Evolutionary conservation across 2,888 invertebrate species (phyloP).

Genomic region (Athrips mouffetella): DNA sequence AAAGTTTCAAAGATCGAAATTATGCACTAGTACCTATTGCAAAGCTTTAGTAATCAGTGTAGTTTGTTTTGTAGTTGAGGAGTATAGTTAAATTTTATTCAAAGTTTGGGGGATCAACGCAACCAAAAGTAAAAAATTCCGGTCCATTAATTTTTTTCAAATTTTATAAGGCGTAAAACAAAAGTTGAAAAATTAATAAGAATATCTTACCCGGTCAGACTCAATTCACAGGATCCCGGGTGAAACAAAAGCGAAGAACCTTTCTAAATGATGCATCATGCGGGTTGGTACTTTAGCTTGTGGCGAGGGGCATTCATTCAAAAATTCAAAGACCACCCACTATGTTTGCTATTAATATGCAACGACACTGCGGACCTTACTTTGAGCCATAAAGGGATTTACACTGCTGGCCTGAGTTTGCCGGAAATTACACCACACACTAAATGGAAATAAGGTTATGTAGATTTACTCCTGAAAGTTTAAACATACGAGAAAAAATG

Average conservation of each 20-base stretch:
- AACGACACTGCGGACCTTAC: not conserved
- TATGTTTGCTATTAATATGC: constrained; percentile 1
- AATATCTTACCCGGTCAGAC: not conserved
- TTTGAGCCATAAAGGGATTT: constrained; percentile 1
- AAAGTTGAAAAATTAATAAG: no score
- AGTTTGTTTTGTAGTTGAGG: no score
- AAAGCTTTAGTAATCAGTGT: no score
- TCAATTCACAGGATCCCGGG: not conserved
- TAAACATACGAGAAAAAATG: not conserved
- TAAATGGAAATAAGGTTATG: not conserved
- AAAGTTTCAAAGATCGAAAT: no score
- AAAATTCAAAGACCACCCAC: constrained; percentile 1
- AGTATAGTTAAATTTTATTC: no score
- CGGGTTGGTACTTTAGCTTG: no score
- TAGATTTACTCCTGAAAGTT: not conserved
- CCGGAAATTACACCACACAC: not conserved
- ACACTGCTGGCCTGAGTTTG: no score
- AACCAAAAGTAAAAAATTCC: no score
- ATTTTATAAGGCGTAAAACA: no score
- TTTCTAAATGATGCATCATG: not conserved
- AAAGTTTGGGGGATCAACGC: no score
- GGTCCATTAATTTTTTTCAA: no score
- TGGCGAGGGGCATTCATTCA: not conserved
- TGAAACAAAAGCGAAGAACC: not conserved
- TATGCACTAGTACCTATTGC: no score